A percentile compares a stretch with the other conserved stretches of the same genome.
Conservation (phyloP, 2,888 invertebrate species). For the Apomyelois bistriatella region DNA sequence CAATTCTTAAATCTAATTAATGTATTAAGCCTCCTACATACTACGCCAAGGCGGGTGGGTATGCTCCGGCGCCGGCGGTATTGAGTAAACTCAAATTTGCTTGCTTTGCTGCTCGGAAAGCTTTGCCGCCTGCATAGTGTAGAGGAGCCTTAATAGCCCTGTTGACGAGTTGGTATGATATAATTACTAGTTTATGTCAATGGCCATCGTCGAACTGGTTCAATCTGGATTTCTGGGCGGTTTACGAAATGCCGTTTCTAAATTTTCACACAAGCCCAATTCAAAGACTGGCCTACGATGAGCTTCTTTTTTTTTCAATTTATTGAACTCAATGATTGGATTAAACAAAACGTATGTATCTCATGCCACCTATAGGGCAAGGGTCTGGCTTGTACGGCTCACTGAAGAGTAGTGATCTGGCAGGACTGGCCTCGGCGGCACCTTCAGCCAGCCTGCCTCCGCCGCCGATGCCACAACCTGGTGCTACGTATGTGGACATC, state of each 20-base stretch:
- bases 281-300: too few species aligned
- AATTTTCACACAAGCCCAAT: too few species aligned
- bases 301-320: too few species aligned
- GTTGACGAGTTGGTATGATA: conserved; percentile 12
- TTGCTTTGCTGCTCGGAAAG: too few species aligned
- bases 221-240: too few species aligned
- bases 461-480: conserved; percentile 59
- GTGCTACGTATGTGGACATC: conserved; percentile 84
- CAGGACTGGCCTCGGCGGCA: conserved; percentile 46
- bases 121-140: not conserved
- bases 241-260: too few species aligned
- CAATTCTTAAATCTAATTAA: too few species aligned
- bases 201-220: too few species aligned
- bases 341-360: conserved; percentile 17
- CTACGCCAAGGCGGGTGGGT: too few species aligned
- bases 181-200: not conserved
- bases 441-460: conserved; percentile 34
- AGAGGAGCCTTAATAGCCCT: not conserved
- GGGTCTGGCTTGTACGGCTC: conserved; percentile 92
- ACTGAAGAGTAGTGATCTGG: conserved; percentile 89
- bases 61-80: too few species aligned
- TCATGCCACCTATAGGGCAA: conserved; percentile 64
- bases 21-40: too few species aligned
- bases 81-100: too few species aligned
- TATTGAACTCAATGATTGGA: not conserved